Base-by-base conservation (phyloP, 1,140 invertebrate species). In the Cyphomyrmex costatus region DNA sequence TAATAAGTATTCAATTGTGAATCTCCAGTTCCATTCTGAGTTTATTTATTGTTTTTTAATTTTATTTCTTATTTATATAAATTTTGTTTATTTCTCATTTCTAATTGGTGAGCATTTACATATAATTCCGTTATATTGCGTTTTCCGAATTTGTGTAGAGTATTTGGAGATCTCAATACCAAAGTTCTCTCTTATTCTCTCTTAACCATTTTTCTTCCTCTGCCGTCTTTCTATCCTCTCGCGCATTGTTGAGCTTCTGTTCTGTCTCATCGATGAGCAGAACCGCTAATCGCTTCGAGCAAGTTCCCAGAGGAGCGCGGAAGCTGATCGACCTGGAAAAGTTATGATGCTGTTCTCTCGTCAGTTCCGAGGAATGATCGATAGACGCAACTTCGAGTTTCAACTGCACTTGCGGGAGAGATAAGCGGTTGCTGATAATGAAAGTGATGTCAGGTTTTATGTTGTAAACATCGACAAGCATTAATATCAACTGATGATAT, bases 371-470 rank as follows among this genome's bases (percentile, higher is more conserved):
- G 46, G 30, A 70, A 19, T 80, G 63, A 80, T 80, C 78, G 78
- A 80, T 80, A 80, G 51, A 70, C 21, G 49, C 33, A 70, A 80
- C 65, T 80, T 80, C 63, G 33, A 56, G 63, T 70, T 80, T 70
- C 63, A 51, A 70, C 51, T 70, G 27, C 51, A 70, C 24, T 30
- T 10, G 30, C 27, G 3, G 3, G 30, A 70, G 77, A 70, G 63
- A 80, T 80, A 70, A 80, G 77, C 77, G 63, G 21, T 42, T 66
- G 33, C 49, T 42, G 78, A 80, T 80, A 70, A 56, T 70, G 65
- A 80, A 80, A 80, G 30, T 80, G 63, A 70, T 80, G 78, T 58
- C 21, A 56, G n/a, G 63, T 63, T 70, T 58, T 49, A 80, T 70
- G 46, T 70, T 56, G 42, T 12, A 24, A 80, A 70, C 78, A 51